Evolutionary conservation across 2,113 vertebrate genomes (phyloP).

Genomic region (Tetraodon nigroviridis): DNA sequence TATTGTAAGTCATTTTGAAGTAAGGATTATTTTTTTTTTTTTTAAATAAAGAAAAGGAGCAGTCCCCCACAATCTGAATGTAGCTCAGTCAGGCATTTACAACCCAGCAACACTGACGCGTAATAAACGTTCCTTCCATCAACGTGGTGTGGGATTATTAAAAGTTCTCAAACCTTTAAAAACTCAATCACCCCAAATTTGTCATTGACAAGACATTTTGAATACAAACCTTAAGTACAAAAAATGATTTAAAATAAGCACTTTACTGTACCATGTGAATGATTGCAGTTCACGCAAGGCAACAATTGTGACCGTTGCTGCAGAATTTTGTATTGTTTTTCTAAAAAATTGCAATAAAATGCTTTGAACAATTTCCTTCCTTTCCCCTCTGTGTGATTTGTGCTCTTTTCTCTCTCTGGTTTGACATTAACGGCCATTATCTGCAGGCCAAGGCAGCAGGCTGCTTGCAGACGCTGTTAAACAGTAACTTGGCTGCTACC

Average conservation of each 20-base stretch:
- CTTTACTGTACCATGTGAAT: conserved; percentile 92
- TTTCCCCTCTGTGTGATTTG: background rate
- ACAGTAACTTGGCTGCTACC: conserved; percentile 39
- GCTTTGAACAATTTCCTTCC: conserved; percentile 68
- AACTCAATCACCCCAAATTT: conserved; percentile 36
- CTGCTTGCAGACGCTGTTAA: conserved; percentile 37
- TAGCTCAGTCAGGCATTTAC: conserved; percentile 54
- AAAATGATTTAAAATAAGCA: conserved; percentile 82
- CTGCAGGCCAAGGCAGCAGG: conserved; percentile 43
- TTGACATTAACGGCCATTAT: conserved; percentile 58
- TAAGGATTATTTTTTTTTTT: conserved; percentile 29
- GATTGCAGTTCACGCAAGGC: conserved; percentile 82
- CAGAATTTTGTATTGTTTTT: conserved; percentile 98
- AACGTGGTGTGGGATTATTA: conserved; percentile 28
- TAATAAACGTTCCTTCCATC: conserved; percentile 27
- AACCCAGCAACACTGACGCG: conserved; percentile 45
- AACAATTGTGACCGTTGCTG: conserved; percentile 78
- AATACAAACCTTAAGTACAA: conserved; percentile 53
- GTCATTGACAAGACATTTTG: conserved; percentile 48
- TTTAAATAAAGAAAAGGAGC: conserved; percentile 12
- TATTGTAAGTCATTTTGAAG: conserved; percentile 49
- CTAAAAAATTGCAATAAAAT: conserved; percentile 88
- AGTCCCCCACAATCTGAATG: conserved; percentile 53
- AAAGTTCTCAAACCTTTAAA: conserved; percentile 34
- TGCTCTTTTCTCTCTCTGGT: conserved; percentile 17